phyloP scores from a whole-genome alignment of 2,888 invertebrate species.

The Chymomyza amoena region DNA sequence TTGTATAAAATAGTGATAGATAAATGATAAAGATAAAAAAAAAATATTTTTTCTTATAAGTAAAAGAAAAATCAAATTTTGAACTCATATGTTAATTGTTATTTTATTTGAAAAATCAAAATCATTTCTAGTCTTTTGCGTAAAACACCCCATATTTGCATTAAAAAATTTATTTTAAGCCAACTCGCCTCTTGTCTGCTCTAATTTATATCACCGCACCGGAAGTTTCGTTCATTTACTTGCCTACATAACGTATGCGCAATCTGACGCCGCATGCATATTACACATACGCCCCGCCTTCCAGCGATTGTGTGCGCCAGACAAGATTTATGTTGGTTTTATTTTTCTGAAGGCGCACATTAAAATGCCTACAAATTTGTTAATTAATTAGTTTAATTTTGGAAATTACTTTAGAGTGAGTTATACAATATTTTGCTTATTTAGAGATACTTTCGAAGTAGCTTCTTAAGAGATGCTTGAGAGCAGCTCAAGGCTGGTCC shows the following conservation, averaged over 20 bases:
- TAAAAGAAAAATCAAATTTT: no score
- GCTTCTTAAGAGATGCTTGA: no score
- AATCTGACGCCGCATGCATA: conserved; percentile 38
- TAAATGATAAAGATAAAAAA: no score
- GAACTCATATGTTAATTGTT: no score
- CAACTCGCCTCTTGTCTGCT: not conserved
- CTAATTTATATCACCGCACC: conserved; percentile 19
- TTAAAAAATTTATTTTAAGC: not conserved
- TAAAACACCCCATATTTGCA: no score
- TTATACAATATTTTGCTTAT: not conserved
- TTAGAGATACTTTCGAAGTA: no score
- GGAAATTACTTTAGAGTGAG: not conserved
- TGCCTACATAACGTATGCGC: conserved; percentile 51
- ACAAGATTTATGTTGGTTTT: conserved; percentile 65
- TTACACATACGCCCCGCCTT: conserved; percentile 50
- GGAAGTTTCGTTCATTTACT: conserved; percentile 32
- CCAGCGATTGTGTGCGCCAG: conserved; percentile 37
- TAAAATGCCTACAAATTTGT: conserved; percentile 67
- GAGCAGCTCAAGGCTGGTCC: no score
- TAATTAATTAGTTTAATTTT: conserved; percentile 65
- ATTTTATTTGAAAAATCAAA: no score
- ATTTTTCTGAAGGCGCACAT: conserved; percentile 61
- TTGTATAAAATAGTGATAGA: no score
- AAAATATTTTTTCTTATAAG: no score
- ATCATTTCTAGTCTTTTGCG: no score